A percentile compares a stretch with the other conserved stretches of the same genome.
Conservation (phyloP, 2,888 invertebrate genomes). For the Crematogaster levior region DNA sequence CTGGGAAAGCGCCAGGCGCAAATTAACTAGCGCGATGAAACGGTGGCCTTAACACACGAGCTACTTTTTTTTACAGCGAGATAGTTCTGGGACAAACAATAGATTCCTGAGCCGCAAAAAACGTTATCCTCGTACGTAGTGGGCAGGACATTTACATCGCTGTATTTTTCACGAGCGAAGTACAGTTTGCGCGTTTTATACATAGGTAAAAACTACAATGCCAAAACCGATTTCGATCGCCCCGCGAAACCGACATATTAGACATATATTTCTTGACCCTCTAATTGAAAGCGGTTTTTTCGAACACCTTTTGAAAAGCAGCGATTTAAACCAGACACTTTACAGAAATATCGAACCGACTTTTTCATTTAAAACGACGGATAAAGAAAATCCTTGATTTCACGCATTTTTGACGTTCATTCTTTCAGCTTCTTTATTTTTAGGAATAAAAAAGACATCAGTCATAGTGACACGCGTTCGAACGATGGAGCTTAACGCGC, state of each 20-base stretch:
- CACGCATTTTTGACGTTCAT: background rate
- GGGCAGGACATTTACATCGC: conserved; percentile 27
- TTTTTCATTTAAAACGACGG: no score
- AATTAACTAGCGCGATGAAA: conserved; percentile 32
- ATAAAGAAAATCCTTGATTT: background rate
- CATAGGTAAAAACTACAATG: background rate
- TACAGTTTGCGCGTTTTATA: conserved; percentile 32
- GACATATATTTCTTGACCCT: background rate
- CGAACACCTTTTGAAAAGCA: background rate
- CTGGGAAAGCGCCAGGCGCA: background rate
- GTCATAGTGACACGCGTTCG: conserved; percentile 36
- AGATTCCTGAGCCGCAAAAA: conserved; percentile 47
- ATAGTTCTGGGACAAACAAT: conserved; percentile 40
- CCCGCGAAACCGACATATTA: conserved; percentile 1
- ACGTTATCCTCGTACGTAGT: conserved; percentile 29
- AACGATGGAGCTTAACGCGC: conserved; percentile 36
- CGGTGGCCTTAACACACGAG: background rate
- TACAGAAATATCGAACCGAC: background rate
- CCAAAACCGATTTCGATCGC: conserved; percentile 1
- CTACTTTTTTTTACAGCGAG: conserved; percentile 4
- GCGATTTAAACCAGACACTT: background rate
- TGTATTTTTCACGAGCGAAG: conserved; percentile 38
- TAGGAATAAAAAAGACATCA: conserved; percentile 46
- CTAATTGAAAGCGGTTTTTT: background rate
- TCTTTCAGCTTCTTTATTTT: background rate